Evolutionary conservation across 2,888 invertebrate species (phyloP).

Genomic region (Melanostoma scalare): DNA sequence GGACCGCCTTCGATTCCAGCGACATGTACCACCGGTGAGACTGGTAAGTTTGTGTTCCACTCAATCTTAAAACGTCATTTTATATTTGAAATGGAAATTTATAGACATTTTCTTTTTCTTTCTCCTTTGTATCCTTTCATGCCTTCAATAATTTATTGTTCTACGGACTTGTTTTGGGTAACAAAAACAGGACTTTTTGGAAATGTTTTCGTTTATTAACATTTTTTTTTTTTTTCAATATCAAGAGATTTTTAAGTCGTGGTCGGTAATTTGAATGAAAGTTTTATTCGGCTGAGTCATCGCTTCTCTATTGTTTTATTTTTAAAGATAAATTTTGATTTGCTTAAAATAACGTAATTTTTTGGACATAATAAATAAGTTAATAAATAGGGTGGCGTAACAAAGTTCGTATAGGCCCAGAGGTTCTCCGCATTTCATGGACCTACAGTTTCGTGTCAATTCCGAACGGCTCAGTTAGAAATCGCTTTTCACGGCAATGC

Average conservation of each 20-base stretch:
- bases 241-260: conserved; percentile 6
- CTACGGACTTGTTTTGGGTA: conserved; percentile 34
- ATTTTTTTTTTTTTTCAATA: not conserved
- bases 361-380: too few species aligned
- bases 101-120: conserved; percentile 77
- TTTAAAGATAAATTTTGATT: too few species aligned
- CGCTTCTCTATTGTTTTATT: too few species aligned
- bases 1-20: conserved; percentile 94
- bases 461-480: too few species aligned
- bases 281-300: too few species aligned
- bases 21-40: conserved; percentile 97
- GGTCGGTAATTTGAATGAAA: not conserved
- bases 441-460: too few species aligned
- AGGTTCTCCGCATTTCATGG: too few species aligned
- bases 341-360: too few species aligned
- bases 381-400: too few species aligned
- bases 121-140: conserved; percentile 77
- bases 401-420: too few species aligned
- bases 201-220: conserved; percentile 52
- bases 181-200: conserved; percentile 72
- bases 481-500: too few species aligned
- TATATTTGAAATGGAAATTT: conserved; percentile 77
- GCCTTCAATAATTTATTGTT: conserved; percentile 63
- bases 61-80: conserved; percentile 39
- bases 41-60: conserved; percentile 87